These are phyloP conservation scores for Neuroterus valhalla DNA, from an alignment of 1,140 invertebrate species.

Conservation along the genomic window DNA sequence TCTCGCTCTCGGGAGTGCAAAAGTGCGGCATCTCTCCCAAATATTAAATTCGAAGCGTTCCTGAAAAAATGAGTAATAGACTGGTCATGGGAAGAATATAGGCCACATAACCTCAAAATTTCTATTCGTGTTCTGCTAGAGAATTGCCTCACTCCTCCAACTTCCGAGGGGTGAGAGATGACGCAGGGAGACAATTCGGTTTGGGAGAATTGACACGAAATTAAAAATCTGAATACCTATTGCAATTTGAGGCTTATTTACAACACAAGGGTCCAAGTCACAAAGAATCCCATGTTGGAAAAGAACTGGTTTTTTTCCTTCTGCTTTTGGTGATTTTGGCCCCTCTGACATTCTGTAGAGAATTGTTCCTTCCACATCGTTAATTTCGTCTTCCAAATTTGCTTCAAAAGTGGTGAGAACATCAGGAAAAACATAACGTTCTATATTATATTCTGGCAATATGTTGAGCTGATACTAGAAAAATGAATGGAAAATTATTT, in stretches of 20 bases:
- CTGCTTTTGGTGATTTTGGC: slow-evolving; percentile 56
- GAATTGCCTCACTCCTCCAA: too few relatives aligned
- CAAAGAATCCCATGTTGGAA: slow-evolving; percentile 76
- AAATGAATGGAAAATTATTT: not conserved
- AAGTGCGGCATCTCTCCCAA: too few relatives aligned
- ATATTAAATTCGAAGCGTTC: too few relatives aligned
- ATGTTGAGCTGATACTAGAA: slow-evolving; percentile 61
- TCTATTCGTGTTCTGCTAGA: too few relatives aligned
- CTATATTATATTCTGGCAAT: slow-evolving; percentile 61
- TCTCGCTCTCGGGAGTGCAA: too few relatives aligned
- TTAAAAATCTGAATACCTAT: slow-evolving; percentile 60
- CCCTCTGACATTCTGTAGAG: slow-evolving; percentile 60
- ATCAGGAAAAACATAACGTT: slow-evolving; percentile 59
- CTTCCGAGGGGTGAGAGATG: too few relatives aligned
- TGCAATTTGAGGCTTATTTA: slow-evolving; percentile 62
- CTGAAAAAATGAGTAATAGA: too few relatives aligned
- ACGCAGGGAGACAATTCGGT: too few relatives aligned
- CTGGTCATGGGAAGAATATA: too few relatives aligned
- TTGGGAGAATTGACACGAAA: too few relatives aligned
- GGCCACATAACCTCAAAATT: too few relatives aligned
- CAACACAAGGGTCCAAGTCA: slow-evolving; percentile 63
- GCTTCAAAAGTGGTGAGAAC: slow-evolving; percentile 45
- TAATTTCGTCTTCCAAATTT: slow-evolving; percentile 34
- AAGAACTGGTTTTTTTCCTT: slow-evolving; percentile 57
- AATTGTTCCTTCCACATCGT: slow-evolving; percentile 46